Conservation (phyloP, 2,888 invertebrate species). For the Acanthococcus lagerstroemiae region DNA sequence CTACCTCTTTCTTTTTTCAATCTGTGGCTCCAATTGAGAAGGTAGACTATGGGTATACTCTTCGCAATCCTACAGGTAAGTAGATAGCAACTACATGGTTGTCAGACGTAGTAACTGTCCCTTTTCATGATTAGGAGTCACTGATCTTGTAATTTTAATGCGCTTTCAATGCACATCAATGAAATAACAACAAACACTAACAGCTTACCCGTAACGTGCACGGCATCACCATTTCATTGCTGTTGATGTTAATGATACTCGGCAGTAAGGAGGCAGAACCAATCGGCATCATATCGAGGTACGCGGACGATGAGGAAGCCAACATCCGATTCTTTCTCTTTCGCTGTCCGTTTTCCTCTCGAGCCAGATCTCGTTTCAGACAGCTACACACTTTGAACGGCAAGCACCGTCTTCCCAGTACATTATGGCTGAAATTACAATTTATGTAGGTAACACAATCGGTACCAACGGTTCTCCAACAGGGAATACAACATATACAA, state of each 20-base stretch:
- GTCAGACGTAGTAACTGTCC: no score
- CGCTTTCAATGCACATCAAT: no score
- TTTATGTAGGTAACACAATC: neutral
- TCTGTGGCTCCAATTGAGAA: no score
- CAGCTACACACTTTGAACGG: constrained; percentile 68
- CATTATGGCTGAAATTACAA: constrained; percentile 44
- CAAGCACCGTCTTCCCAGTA: constrained; percentile 55
- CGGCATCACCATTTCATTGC: neutral
- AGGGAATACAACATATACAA: neutral
- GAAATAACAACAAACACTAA: no score
- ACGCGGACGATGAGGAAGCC: neutral
- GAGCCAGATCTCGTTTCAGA: constrained; percentile 60
- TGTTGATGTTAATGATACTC: neutral
- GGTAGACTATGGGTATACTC: no score
- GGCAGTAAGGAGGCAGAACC: neutral
- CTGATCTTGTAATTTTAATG: no score
- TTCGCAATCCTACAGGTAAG: no score
- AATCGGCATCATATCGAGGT: no score
- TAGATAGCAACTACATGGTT: no score
- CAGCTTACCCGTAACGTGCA: neutral
- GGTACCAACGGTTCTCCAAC: neutral
- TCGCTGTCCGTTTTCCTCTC: constrained; percentile 46
- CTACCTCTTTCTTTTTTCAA: no score
- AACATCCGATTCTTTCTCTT: constrained; percentile 8
- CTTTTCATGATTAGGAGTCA: no score